Conservation (phyloP, 2,888 invertebrate species). For the Euphydryas editha region DNA sequence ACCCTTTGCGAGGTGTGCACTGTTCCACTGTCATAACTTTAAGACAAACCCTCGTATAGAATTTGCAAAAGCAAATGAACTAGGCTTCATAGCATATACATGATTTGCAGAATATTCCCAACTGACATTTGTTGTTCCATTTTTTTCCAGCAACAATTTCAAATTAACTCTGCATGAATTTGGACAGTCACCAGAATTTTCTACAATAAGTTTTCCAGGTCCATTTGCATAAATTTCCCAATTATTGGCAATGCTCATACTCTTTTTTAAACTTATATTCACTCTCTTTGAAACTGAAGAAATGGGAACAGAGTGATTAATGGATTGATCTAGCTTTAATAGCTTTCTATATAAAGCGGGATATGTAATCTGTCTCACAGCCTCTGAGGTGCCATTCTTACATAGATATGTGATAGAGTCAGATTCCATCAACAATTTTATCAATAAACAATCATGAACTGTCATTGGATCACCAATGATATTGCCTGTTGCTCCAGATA, state of each 20-base stretch:
- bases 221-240: slow-evolving; percentile 84
- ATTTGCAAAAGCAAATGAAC: slow-evolving; percentile 85
- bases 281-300: slow-evolving; percentile 74
- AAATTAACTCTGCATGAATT: slow-evolving; percentile 86
- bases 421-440: slow-evolving; percentile 82
- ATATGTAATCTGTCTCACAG: slow-evolving; percentile 71
- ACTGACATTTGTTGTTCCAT: slow-evolving; percentile 79
- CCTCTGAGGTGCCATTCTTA: slow-evolving; percentile 83
- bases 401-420: slow-evolving; percentile 83
- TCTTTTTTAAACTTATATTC: slow-evolving; percentile 82
- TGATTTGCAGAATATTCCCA: slow-evolving; percentile 86
- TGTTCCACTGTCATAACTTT: slow-evolving; percentile 92
- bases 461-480: slow-evolving; percentile 86
- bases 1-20: slow-evolving; percentile 78
- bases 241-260: slow-evolving; percentile 81
- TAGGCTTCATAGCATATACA: slow-evolving; percentile 89
- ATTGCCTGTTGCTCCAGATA: slow-evolving; percentile 88
- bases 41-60: slow-evolving; percentile 89
- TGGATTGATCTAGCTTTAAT: slow-evolving; percentile 60
- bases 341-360: slow-evolving; percentile 63
- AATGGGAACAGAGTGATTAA: slow-evolving; percentile 56
- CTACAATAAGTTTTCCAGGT: slow-evolving; percentile 86
- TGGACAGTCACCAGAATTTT: slow-evolving; percentile 89
- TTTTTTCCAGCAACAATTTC: slow-evolving; percentile 82
- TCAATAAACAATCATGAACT: slow-evolving; percentile 83